These are phyloP conservation scores for Leptodactylus fuscus DNA, from an alignment of 2,113 vertebrate genomes.

Conservation along the genomic window DNA sequence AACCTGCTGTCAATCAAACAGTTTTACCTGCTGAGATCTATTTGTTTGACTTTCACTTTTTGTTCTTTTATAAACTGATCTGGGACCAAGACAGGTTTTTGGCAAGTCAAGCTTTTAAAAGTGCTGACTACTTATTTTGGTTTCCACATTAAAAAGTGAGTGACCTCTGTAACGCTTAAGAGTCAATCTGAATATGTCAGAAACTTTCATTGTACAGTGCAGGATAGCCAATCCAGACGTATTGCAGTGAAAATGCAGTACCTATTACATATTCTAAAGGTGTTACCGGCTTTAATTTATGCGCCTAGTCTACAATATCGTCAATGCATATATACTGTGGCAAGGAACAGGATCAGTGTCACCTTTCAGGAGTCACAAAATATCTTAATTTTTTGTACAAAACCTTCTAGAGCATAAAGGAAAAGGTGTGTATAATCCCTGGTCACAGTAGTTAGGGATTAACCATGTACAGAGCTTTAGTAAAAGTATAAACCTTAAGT, in stretches of 20 bases:
- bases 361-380: background rate
- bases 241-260: background rate
- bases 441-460: background rate
- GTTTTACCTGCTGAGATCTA: constrained; percentile 37
- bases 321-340: background rate
- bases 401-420: background rate
- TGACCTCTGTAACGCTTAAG: constrained; percentile 27
- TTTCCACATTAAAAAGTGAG: constrained; percentile 20
- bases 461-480: background rate
- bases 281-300: background rate
- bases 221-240: background rate
- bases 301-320: background rate
- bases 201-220: constrained; percentile 25
- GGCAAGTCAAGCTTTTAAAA: constrained; percentile 48
- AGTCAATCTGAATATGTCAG: constrained; percentile 12
- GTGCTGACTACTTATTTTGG: constrained; percentile 51
- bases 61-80: constrained; percentile 52
- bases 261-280: constrained; percentile 8
- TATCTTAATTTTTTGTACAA: background rate
- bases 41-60: constrained; percentile 50
- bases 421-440: background rate
- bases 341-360: background rate
- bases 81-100: constrained; percentile 41
- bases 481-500: background rate
- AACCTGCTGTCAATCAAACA: constrained; percentile 39